phyloP scores from a whole-genome alignment of 2,888 invertebrate species.

The Pristionchus entomophagus region DNA sequence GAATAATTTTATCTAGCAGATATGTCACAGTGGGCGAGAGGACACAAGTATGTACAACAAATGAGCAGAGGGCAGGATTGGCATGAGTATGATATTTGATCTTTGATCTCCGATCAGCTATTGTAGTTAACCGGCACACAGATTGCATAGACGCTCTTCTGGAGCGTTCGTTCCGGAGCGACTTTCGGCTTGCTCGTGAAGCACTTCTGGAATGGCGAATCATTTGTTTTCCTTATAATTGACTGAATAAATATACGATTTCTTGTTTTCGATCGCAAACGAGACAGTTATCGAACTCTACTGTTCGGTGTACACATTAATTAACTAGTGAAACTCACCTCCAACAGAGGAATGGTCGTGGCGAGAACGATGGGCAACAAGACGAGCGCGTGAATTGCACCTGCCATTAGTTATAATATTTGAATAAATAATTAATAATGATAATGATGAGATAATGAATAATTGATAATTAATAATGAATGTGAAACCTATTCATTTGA shows the following conservation, averaged over 20 bases:
- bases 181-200: neutral
- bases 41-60: slow-evolving; percentile 12
- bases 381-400: slow-evolving; percentile 92
- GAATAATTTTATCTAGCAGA: slow-evolving; percentile 40
- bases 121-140: slow-evolving; percentile 62
- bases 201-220: neutral
- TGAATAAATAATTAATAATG: too few relatives aligned
- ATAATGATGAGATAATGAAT: neutral
- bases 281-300: too few relatives aligned
- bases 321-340: slow-evolving; percentile 48
- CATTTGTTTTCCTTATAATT: neutral
- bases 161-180: slow-evolving; percentile 36
- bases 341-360: slow-evolving; percentile 69
- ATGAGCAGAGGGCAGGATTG: slow-evolving; percentile 12
- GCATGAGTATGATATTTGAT: slow-evolving; percentile 34
- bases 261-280: too few relatives aligned
- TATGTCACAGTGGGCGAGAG: neutral
- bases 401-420: slow-evolving; percentile 78
- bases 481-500: too few relatives aligned
- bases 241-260: too few relatives aligned
- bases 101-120: slow-evolving; percentile 6
- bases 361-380: slow-evolving; percentile 83
- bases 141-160: slow-evolving; percentile 62
- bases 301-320: neutral
- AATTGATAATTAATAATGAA: neutral